Base-by-base conservation (phyloP, 2,797 vertebrate species). In the Cossypha niveicapilla region DNA sequence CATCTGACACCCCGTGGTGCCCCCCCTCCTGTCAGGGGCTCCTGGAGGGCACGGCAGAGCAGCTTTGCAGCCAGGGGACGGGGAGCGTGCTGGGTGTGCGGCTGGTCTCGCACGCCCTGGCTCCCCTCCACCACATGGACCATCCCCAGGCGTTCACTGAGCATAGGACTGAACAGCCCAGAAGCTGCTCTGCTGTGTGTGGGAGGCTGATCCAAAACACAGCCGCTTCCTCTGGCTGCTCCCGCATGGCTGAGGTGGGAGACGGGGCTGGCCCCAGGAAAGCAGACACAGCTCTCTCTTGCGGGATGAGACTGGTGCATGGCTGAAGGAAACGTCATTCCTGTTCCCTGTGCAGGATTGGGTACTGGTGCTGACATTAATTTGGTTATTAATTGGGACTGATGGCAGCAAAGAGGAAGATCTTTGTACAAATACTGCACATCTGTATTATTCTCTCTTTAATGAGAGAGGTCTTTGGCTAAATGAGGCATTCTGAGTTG, bases 161-260 rank as follows among this genome's bases (percentile, higher is more conserved):
- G 82, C 1, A 3, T 9, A 5, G 76, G 22, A 61, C 2, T 15
- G 24, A 74, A 13, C 3, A 44, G 0, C 37, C 65, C 79, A 17
- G 76, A 6, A 78, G 92, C 85, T 48, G 89, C 71, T 86, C 23
- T 19, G 75, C 85, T 25, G 42, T 0, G 25, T 2, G 39, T 77
- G 82, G 79, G 86, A 74, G 62, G 88, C 86, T 65, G 76, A 72
- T 35, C 79, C 57, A 25, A 76, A 92, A 73, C 61, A 35, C 88
- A 32, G 90, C 37, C 23, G 19, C 65, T 71, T 47, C 80, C 65
- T 66, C 71, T 11, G 0, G 13, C 57, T 14, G 77, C 39, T 68
- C 88, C 92, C 7, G 18, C 76, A 4, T 6, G 4, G 8, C 48
- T 0, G 4, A 67, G 83, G 73, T 6, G 50, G 39, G 76, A 86